A percentile compares a stretch with the other conserved stretches of the same genome.
Evolutionary conservation across 1,140 invertebrate species (phyloP).

Genomic region (Alviniconcha marisindica): DNA sequence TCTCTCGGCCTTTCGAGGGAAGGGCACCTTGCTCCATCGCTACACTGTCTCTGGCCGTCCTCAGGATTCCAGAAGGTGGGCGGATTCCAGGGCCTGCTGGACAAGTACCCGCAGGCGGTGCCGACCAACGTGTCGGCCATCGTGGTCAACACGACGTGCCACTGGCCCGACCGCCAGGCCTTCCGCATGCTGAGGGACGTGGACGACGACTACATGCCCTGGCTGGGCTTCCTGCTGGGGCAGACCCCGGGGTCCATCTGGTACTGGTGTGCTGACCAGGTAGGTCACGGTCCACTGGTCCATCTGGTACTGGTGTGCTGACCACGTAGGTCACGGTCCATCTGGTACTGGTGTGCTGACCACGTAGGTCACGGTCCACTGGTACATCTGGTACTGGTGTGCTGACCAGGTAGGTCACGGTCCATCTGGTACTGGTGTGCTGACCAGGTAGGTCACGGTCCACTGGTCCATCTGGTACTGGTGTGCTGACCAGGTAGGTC

Average conservation of each 20-base stretch:
- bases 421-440: too few relatives aligned
- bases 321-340: too few relatives aligned
- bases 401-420: too few relatives aligned
- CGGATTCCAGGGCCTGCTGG: constrained; percentile 75
- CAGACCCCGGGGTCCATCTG: constrained; percentile 79
- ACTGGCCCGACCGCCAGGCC: constrained; percentile 72
- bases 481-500: too few relatives aligned
- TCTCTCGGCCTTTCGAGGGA: too few relatives aligned
- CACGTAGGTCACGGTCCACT: too few relatives aligned
- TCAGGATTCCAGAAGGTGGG: constrained; percentile 76
- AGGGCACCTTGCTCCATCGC: not conserved
- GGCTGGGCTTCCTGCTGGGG: constrained; percentile 77
- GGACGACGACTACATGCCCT: constrained; percentile 76
- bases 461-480: too few relatives aligned
- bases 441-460: too few relatives aligned
- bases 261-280: constrained; percentile 82
- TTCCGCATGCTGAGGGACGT: constrained; percentile 77
- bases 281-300: too few relatives aligned
- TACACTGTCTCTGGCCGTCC: not conserved
- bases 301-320: too few relatives aligned
- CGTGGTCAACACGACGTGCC: constrained; percentile 70
- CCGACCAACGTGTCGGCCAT: constrained; percentile 58
- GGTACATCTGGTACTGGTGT: too few relatives aligned
- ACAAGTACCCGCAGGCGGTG: constrained; percentile 76
- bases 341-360: too few relatives aligned